Evolutionary conservation across 2,113 vertebrate genomes (phyloP), one percentile per base, ranked within the genome.

Genomic region (Thamnaconus septentrionalis): DNA sequence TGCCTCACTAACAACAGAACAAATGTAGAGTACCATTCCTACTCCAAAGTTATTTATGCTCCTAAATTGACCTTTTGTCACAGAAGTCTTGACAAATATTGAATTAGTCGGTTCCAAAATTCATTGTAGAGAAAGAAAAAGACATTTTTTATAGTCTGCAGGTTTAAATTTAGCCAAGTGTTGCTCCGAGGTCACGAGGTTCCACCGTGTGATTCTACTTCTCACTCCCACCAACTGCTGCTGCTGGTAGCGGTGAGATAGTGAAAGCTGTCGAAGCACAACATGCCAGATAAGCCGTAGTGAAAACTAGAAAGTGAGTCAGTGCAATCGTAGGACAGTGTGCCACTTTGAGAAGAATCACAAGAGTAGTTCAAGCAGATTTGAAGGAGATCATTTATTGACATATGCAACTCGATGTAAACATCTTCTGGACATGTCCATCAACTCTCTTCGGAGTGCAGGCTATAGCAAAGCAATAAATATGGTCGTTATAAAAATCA

Each of bases 401-500:
- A 86, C 59, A 61, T 55, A 48, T n/a, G 60, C 67, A 80, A 47
- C 59, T 51, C 68, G 65, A 18, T 84, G 76, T 62, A 87, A 72
- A 60, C 63, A 79, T 80, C 78, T 73, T 83, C 71, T 79, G 66
- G 85, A 86, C 66, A 69, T 10, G 76, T 84, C 69, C 73, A 72
- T 77, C 46, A 66, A 11, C 67, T 83, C 76, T 73, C 64, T 71
- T 56, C 9, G 39, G 66, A 84, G 76, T 81, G 53, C 66, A 66
- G 65, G 82, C 76, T 67, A 67, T 81, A 84, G 77, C 63, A 87
- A 86, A 91, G 88, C 83, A 91, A 91, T 92, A 91, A 92, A 92
- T 91, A 91, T 52, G 64, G 64, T 57, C 2, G 79, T 76, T 90
- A 88, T 76, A 90, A 87, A 88, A 91, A 75, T 76, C 75, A 84